Percentiles rank a stretch among this genome's conserved stretches.
Evolutionary conservation across 1,140 invertebrate species (phyloP).

Genomic region (Drosophila mayri): DNA sequence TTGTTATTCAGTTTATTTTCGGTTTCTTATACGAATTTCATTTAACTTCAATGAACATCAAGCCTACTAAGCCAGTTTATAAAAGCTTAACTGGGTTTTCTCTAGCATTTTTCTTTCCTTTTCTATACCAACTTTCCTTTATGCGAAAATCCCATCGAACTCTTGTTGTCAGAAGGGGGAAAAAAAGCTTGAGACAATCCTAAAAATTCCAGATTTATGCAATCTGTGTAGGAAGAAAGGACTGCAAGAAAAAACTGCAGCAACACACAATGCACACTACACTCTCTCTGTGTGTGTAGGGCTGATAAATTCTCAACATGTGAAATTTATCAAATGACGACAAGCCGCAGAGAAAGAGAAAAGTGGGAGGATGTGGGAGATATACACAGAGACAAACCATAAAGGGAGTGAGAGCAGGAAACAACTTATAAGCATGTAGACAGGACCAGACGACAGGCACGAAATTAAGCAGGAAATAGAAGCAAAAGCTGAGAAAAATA

Average conservation of each 20-base stretch:
- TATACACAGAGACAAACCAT: neutral
- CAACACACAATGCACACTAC: slow-evolving; percentile 15
- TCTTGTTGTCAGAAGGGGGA: neutral
- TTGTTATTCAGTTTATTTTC: neutral
- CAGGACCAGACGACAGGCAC: slow-evolving; percentile 71
- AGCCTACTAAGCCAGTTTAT: neutral
- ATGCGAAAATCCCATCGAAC: slow-evolving; percentile 38
- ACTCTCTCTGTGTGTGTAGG: neutral
- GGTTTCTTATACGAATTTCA: neutral
- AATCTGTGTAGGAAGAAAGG: slow-evolving; percentile 23
- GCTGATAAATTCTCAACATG: slow-evolving; percentile 75
- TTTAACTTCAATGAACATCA: neutral
- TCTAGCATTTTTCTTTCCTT: neutral
- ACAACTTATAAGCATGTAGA: slow-evolving; percentile 82
- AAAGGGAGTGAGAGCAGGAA: slow-evolving; percentile 49
- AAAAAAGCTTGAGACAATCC: slow-evolving; percentile 12
- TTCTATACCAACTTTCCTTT: neutral
- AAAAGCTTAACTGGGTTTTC: neutral
- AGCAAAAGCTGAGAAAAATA: slow-evolving; percentile 18
- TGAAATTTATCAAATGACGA: slow-evolving; percentile 78
- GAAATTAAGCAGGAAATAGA: slow-evolving; percentile 78
- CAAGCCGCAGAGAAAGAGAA: slow-evolving; percentile 32
- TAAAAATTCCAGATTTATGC: slow-evolving; percentile 59
- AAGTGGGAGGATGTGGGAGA: neutral
- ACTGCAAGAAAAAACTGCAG: slow-evolving; percentile 7